These are phyloP conservation scores for Lepidocyrtinus sp. DNA, from an alignment of 2,888 invertebrate species.

Conservation along the genomic window DNA sequence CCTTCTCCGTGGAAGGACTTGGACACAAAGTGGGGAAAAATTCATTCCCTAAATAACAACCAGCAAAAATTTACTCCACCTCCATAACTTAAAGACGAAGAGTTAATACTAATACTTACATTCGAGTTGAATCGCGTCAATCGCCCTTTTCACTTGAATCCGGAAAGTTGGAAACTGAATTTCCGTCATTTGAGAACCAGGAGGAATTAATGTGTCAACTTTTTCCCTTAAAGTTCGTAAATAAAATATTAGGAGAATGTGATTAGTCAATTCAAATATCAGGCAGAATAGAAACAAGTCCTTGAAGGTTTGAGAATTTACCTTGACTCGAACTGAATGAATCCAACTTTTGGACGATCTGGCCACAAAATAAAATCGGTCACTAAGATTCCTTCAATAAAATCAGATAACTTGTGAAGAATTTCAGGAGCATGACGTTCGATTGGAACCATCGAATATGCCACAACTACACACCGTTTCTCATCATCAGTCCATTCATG, in stretches of 20 bases:
- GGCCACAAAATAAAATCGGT: constrained; percentile 12
- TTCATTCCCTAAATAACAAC: constrained; percentile 8
- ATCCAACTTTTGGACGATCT: constrained; percentile 11
- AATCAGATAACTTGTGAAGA: not conserved
- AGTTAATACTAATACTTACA: not conserved
- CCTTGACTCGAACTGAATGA: constrained; percentile 26
- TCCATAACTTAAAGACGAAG: not conserved
- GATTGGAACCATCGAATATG: not conserved
- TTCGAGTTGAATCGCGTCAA: constrained; percentile 15
- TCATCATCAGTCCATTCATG: not conserved
- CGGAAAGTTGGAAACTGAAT: not conserved
- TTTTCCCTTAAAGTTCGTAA: not conserved
- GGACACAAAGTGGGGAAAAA: not conserved
- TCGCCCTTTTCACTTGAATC: constrained; percentile 10
- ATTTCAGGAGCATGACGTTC: not conserved
- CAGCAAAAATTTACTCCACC: too few species aligned
- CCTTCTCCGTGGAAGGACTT: too few species aligned
- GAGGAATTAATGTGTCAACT: not conserved
- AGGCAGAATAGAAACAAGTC: not conserved
- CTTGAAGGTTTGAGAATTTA: not conserved
- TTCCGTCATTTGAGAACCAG: not conserved
- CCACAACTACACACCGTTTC: not conserved
- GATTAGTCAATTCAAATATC: not conserved
- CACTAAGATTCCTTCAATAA: not conserved
- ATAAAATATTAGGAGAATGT: not conserved